Conservation (phyloP, 2,888 invertebrate species). For the Ametastegia equiseti region DNA sequence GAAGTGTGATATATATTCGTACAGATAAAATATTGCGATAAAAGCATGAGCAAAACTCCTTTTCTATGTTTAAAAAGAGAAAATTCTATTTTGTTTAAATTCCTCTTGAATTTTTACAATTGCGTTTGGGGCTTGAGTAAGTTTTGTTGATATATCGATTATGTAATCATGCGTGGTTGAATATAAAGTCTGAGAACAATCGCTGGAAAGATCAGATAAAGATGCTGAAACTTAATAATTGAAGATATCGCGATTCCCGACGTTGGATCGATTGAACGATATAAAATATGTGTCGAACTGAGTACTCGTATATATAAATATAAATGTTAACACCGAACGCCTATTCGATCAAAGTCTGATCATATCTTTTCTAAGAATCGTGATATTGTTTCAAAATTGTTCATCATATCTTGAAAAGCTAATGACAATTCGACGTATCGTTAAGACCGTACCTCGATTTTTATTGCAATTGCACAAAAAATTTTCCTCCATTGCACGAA, state of each 20-base stretch:
- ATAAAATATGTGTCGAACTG: background rate
- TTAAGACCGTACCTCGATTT: background rate
- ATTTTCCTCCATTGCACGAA: no score
- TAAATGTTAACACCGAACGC: background rate
- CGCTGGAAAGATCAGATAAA: background rate
- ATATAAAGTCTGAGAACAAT: background rate
- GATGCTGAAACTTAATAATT: background rate
- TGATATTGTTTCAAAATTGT: background rate
- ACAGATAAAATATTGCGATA: background rate
- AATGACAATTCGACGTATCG: background rate
- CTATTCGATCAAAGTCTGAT: background rate
- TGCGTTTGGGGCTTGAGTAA: background rate
- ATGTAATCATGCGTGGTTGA: background rate
- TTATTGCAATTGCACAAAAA: background rate
- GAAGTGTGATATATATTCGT: background rate
- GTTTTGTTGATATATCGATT: background rate
- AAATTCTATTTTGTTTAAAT: no score
- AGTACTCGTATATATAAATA: slow-evolving; percentile 5
- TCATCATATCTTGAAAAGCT: background rate
- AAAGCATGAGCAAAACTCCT: background rate
- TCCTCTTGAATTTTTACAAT: background rate
- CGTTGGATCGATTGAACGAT: background rate
- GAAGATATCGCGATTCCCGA: slow-evolving; percentile 3
- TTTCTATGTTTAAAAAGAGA: background rate
- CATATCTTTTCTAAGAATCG: background rate